Conservation (phyloP, 2,113 vertebrate genomes). For the Bombycilla garrulus region DNA sequence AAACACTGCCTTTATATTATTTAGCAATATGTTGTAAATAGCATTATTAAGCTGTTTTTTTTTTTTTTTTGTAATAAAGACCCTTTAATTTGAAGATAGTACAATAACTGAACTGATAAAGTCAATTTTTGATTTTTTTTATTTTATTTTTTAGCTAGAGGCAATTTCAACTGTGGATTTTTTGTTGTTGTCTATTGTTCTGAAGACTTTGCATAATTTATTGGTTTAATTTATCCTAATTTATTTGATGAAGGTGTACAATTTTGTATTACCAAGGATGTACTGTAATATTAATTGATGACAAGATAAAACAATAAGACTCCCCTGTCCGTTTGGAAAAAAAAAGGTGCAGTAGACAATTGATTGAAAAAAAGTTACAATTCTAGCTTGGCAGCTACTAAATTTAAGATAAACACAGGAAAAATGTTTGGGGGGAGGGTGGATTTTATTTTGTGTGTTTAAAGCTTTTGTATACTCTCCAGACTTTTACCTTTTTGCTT, state of each 20-base stretch:
- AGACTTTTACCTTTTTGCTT: constrained; percentile 90
- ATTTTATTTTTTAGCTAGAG: constrained; percentile 83
- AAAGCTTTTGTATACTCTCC: constrained; percentile 88
- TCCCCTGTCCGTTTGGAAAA: constrained; percentile 81
- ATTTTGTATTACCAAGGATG: constrained; percentile 93
- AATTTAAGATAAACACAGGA: constrained; percentile 80
- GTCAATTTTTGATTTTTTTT: constrained; percentile 82
- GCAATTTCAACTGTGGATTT: constrained; percentile 89
- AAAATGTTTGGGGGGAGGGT: constrained; percentile 62
- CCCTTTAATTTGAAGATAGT: constrained; percentile 88
- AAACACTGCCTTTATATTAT: constrained; percentile 97
- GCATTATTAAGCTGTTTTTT: constrained; percentile 91
- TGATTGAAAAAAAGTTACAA: constrained; percentile 81
- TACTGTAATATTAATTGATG: constrained; percentile 92
- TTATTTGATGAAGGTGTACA: constrained; percentile 97
- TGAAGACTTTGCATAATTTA: constrained; percentile 99
- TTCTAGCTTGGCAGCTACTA: constrained; percentile 88
- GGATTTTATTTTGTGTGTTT: constrained; percentile 87
- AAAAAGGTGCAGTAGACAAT: constrained; percentile 87
- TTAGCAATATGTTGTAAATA: constrained; percentile 99
- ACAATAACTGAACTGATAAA: constrained; percentile 83
- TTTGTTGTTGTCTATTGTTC: constrained; percentile 91
- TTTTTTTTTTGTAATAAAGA: constrained; percentile 89
- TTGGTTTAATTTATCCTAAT: constrained; percentile 99
- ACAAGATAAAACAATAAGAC: constrained; percentile 82